Evolutionary conservation across 2,888 invertebrate genomes (phyloP).

Genomic region (Argyra leucocephala): DNA sequence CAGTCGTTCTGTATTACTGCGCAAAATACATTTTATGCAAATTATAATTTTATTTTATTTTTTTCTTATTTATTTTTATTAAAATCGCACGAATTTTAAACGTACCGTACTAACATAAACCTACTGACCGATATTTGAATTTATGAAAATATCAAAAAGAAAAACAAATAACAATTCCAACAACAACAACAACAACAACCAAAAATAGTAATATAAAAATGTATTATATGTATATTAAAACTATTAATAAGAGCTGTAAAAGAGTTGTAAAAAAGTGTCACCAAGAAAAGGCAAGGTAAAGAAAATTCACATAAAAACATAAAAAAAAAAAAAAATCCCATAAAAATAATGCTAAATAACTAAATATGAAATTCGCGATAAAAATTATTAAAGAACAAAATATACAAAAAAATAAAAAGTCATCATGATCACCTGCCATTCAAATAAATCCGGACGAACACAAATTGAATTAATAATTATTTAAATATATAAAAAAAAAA

Average conservation of each 20-base stretch:
- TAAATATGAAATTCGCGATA: conserved; percentile 3
- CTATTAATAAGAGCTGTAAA: neutral
- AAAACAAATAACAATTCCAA: too few species aligned
- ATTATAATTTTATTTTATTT: too few species aligned
- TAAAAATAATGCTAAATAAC: neutral
- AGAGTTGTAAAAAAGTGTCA: neutral
- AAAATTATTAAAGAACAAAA: neutral
- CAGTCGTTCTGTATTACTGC: too few species aligned
- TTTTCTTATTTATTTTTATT: too few species aligned
- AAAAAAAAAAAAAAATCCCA: neutral
- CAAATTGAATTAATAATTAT: conserved; percentile 6
- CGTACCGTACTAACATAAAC: neutral
- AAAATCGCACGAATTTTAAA: neutral
- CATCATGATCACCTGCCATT: neutral
- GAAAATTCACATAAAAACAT: neutral
- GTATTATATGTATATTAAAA: too few species aligned
- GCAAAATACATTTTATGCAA: too few species aligned
- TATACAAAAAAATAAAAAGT: neutral
- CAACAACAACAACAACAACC: too few species aligned
- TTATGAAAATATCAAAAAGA: neutral
- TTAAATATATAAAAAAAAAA: neutral
- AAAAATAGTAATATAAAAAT: too few species aligned
- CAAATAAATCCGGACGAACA: conserved; percentile 6
- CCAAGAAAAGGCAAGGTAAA: too few species aligned
- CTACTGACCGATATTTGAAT: neutral